Percentiles rank a stretch among this genome's conserved stretches.
Evolutionary conservation across 2,888 invertebrate genomes (phyloP).

Genomic region (Coleophora flavipennella): DNA sequence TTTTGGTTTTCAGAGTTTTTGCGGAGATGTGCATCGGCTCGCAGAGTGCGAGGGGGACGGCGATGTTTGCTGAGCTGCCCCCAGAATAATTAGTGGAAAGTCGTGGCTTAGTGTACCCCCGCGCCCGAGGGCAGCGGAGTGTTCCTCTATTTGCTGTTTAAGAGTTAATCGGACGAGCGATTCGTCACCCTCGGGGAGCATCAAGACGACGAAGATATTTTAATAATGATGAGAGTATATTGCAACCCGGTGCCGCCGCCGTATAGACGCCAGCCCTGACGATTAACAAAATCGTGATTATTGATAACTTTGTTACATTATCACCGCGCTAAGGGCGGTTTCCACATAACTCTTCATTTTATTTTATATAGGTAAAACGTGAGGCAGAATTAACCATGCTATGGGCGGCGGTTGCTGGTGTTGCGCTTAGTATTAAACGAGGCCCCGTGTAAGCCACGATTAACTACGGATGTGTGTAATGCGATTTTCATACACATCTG

Average conservation of each 20-base stretch:
- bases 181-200: conserved; percentile 68
- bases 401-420: too few species aligned
- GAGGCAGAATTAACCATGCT: too few species aligned
- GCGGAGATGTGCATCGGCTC: conserved; percentile 67
- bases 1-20: conserved; percentile 70
- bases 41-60: conserved; percentile 56
- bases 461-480: too few species aligned
- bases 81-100: conserved; percentile 69
- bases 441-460: too few species aligned
- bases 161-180: conserved; percentile 71
- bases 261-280: conserved; percentile 43
- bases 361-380: too few species aligned
- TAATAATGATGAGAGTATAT: conserved; percentile 54
- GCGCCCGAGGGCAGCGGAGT: conserved; percentile 53
- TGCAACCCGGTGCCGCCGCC: conserved; percentile 24
- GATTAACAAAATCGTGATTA: conserved; percentile 64
- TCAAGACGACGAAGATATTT: conserved; percentile 54
- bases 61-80: conserved; percentile 52
- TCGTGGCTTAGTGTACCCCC: conserved; percentile 69
- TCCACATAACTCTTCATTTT: too few species aligned
- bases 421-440: too few species aligned
- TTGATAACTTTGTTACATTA: conserved; percentile 59
- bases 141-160: conserved; percentile 72
- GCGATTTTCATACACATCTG: too few species aligned
- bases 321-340: conserved; percentile 14